A percentile compares a stretch with the other conserved stretches of the same genome.
phyloP scores from a whole-genome alignment of 2,797 vertebrate genomes.

The Triplophysa yarkandensis region DNA sequence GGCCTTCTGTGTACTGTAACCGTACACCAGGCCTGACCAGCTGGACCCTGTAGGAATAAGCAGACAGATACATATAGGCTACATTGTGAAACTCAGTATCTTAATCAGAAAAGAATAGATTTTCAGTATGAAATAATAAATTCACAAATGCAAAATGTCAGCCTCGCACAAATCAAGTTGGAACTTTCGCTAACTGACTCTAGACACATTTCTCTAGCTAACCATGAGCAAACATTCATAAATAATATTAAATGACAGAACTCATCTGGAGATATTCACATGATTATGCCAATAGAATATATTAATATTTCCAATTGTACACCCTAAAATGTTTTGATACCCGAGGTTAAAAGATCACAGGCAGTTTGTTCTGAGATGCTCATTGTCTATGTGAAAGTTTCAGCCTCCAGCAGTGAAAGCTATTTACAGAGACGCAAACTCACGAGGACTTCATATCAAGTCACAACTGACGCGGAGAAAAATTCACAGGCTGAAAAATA shows the following conservation, averaged over 20 bases:
- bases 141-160: constrained; percentile 16
- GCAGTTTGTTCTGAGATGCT: constrained; percentile 36
- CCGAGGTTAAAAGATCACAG: constrained; percentile 19
- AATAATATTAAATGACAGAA: background rate
- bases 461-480: constrained; percentile 21
- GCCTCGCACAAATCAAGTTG: background rate
- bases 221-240: background rate
- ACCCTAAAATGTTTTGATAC: constrained; percentile 35
- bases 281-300: background rate
- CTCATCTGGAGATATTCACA: background rate
- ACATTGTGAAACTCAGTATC: background rate
- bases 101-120: constrained; percentile 11
- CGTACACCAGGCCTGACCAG: constrained; percentile 67
- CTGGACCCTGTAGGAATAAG: constrained; percentile 61
- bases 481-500: constrained; percentile 18
- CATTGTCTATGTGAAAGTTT: constrained; percentile 39
- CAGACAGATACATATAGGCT: constrained; percentile 44
- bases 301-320: background rate
- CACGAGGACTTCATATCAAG: constrained; percentile 48
- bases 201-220: constrained; percentile 39
- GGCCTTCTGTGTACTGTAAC: constrained; percentile 72
- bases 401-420: constrained; percentile 51
- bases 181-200: background rate
- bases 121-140: background rate
- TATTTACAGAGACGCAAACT: constrained; percentile 58